Conservation (phyloP, 1,140 invertebrate species). For the Drosophila sucinea region DNA sequence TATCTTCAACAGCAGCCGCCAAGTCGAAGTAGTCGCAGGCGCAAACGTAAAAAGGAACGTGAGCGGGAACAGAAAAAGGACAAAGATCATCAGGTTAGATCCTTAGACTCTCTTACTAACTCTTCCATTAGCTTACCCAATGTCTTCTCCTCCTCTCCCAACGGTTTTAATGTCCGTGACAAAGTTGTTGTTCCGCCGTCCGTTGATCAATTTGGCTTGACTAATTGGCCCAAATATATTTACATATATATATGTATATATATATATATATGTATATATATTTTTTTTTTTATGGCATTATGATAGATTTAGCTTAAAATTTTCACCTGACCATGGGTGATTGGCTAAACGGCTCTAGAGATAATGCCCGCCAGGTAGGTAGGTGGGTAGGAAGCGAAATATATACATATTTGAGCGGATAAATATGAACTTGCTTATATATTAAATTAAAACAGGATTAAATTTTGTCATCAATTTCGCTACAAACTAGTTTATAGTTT, state of each 20-base stretch:
- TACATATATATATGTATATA: neutral
- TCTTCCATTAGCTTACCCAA: neutral
- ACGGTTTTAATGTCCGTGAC: neutral
- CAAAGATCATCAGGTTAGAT: slow-evolving; percentile 56
- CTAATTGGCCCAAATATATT: neutral
- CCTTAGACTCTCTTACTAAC: too few relatives aligned
- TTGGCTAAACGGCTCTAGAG: neutral
- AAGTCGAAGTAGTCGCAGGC: slow-evolving; percentile 80
- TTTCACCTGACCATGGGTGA: neutral
- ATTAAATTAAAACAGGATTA: too few relatives aligned
- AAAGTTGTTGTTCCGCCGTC: neutral
- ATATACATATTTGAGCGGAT: too few relatives aligned
- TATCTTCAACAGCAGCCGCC: slow-evolving; percentile 36
- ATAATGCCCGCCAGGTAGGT: neutral
- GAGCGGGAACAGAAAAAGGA: slow-evolving; percentile 80
- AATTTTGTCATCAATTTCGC: too few relatives aligned
- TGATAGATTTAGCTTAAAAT: neutral
- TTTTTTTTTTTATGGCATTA: neutral
- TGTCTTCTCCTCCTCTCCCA: neutral
- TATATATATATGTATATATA: too few relatives aligned
- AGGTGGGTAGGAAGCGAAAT: neutral
- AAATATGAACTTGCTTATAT: too few relatives aligned
- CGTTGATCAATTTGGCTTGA: neutral
- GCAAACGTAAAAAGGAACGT: slow-evolving; percentile 82
- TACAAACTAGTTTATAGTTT: too few relatives aligned